Base-by-base conservation (phyloP, 2,797 vertebrate genomes). In the Oreonectes daqikongensis region DNA sequence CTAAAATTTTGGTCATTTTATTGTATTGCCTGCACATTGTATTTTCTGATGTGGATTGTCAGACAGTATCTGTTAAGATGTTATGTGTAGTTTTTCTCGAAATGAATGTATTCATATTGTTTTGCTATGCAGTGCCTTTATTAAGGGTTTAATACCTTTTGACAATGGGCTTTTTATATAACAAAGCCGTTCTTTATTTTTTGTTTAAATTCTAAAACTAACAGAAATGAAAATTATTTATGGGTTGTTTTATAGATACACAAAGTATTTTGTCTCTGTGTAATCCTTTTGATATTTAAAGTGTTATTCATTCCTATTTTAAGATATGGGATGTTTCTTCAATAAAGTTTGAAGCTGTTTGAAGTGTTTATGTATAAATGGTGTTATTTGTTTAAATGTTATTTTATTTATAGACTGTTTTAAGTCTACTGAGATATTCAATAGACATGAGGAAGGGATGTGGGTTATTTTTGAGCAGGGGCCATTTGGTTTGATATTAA, bases 61-160 rank as follows among this genome's bases (percentile, higher is more conserved):
- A 10, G 65, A 38, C 74, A 38, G 8, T 55, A 42, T 75, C 26
- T n/a, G 46, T 52, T 20, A 8, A 20, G 8, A 38, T 38, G 67
- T 32, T 35, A 10, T 48, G 18, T 69, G 18, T 2, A n/a, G 17
- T 60, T 26, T 60, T 26, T 73, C 63, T 73, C 18, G 17, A 53
- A 61, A 70, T 48, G 26, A 79, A 53, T 64, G 57, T 79, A 71
- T 78, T 71, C 26, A 32, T 14, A 8, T 40, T 0, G 5, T 61
- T 50, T 71, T 61, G 40, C 48, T 65, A 30, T 76, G 73, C 69
- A 67, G 73, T 80, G 79, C 79, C 79, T 80, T 77, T 76, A 46
- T 18, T 18, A 80, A 20, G 67, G 42, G 22, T 76, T 15, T 42
- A 40, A 61, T 38, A 67, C 30, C 61, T 68, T 70, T 50, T 40